Evolutionary conservation across 2,888 invertebrate species (phyloP).

Genomic region (Baccha elongata): DNA sequence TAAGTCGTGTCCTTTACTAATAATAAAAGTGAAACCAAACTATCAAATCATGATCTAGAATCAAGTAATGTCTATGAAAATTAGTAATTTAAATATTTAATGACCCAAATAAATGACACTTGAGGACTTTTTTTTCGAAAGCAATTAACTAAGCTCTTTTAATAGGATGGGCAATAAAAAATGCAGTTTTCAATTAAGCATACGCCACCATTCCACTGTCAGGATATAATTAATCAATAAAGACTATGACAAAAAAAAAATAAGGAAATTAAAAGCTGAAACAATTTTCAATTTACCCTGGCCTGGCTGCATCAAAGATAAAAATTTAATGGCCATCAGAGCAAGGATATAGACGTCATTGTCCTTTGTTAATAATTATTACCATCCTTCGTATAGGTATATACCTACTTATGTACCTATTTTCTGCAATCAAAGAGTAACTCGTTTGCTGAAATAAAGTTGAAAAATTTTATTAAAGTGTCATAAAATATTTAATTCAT

Average conservation of each 20-base stretch:
- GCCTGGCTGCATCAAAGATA: not conserved
- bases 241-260: slow-evolving; percentile 24
- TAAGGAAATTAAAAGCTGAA: not conserved
- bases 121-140: not conserved
- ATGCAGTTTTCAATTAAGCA: slow-evolving; percentile 10
- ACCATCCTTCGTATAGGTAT: too few species aligned
- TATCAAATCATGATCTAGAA: too few species aligned
- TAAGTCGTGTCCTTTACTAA: too few species aligned
- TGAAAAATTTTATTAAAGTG: not conserved
- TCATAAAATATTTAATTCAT: not conserved
- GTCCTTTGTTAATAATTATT: slow-evolving; percentile 1
- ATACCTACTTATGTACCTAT: too few species aligned
- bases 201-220: not conserved
- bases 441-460: not conserved
- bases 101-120: not conserved
- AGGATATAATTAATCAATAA: slow-evolving; percentile 45
- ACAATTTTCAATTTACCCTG: slow-evolving; percentile 2
- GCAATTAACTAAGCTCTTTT: slow-evolving; percentile 2
- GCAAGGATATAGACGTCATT: not conserved
- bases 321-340: not conserved
- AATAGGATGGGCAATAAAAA: not conserved
- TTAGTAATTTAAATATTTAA: slow-evolving; percentile 6
- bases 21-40: too few species aligned
- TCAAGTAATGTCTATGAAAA: too few species aligned
- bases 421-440: not conserved